Evolutionary conservation across 2,888 invertebrate species (phyloP).

Genomic region (Pinctada fucata): DNA sequence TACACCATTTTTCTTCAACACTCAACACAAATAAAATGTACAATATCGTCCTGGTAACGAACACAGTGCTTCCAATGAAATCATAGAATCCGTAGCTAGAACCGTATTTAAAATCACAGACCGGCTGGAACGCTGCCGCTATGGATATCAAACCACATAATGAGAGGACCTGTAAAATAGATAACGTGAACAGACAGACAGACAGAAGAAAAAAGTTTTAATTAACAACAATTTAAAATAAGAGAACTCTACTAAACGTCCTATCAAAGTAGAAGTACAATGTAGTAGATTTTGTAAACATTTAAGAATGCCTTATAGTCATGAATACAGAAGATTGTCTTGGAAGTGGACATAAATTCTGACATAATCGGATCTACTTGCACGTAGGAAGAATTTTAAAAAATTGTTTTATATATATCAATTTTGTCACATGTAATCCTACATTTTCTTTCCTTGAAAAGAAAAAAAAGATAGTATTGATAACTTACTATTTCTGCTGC

Average conservation of each 20-base stretch:
- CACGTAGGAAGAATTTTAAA: too few relatives aligned
- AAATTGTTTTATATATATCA: too few relatives aligned
- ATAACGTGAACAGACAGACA: background rate
- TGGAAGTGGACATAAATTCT: too few relatives aligned
- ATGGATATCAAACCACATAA: slow-evolving; percentile 19
- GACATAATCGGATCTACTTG: too few relatives aligned
- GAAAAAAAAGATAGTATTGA: background rate
- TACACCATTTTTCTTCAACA: slow-evolving; percentile 14
- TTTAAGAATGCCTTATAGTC: too few relatives aligned
- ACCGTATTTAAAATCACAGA: slow-evolving; percentile 14
- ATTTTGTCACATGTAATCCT: too few relatives aligned
- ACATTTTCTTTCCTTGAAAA: too few relatives aligned
- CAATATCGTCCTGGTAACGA: slow-evolving; percentile 5
- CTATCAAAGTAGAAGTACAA: too few relatives aligned
- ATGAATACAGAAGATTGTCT: too few relatives aligned
- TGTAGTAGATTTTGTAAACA: too few relatives aligned
- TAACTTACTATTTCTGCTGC: slow-evolving; percentile 2
- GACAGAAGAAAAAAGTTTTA: background rate
- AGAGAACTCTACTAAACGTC: too few relatives aligned
- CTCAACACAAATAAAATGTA: slow-evolving; percentile 25
- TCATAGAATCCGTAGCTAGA: slow-evolving; percentile 21
- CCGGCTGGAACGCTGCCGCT: slow-evolving; percentile 1
- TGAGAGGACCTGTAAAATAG: slow-evolving; percentile 19
- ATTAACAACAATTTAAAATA: too few relatives aligned
- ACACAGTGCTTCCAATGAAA: slow-evolving; percentile 16